Base-by-base conservation (phyloP, 2,888 invertebrate species). In the Dolomedes plantarius region DNA sequence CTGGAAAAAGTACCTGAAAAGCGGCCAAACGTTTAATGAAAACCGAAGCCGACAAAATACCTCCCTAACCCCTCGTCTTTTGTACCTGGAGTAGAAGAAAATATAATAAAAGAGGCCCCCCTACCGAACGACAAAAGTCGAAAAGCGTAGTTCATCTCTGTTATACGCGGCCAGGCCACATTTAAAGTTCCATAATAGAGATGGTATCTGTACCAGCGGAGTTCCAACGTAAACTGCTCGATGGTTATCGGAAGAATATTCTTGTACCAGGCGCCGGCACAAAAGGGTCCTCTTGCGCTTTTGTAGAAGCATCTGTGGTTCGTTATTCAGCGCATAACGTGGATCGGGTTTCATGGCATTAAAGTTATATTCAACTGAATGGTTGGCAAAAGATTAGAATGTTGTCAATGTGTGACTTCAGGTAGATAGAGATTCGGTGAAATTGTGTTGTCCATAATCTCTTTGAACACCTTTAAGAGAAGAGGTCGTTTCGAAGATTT, bases 201-300 rank as follows among this genome's bases (percentile, higher is more conserved):
- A 46, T 46, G 71, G 46, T 71, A 71, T 89, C 93, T 94, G 91
- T 96, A 97, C 95, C 97, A 95, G 90, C 97, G 95, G 89, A 95
- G 94, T 78, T 97, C 95, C 86, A 97, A 94, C 82, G 56, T 23
- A 56, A 56, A 56, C 56, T 56, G 19, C 19, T 6, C 19, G 56
- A 56, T 56, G 56, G 2, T 56, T 56, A 56, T 56, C 56, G 23
- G 56, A 13, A 56, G 16, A 56, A 56, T 56, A 56, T 56, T 67
- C 67, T 32, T 67, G 19, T 32, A 36, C 31, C 13, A 65, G 65
- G 67, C 67, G 67, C 32, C 23, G 67, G 32, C 67, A 67, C 36
- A 31, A 67, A 67, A 32, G 32, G 19, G 67, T 3, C 65, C 64
- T 56, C 23, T 56, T 56, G 56, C 56, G 19, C 56, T 56, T 56